A percentile compares a stretch with the other conserved stretches of the same genome.
phyloP scores from a whole-genome alignment of 2,888 invertebrate genomes.

The Mactromeris polynyma region DNA sequence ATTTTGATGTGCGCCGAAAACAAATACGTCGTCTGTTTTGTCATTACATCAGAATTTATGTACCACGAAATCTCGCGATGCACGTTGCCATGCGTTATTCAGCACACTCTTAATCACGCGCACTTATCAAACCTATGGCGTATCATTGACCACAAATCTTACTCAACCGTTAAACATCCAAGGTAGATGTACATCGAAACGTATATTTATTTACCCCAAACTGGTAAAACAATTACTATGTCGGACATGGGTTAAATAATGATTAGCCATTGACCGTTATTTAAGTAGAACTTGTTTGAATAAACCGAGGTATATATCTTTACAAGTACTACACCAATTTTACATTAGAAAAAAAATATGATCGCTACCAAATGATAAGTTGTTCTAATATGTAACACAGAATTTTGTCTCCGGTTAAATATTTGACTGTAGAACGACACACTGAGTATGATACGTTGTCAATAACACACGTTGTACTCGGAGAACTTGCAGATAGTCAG shows the following conservation, averaged over 20 bases:
- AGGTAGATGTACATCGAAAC: background rate
- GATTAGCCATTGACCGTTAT: background rate
- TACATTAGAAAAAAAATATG: background rate
- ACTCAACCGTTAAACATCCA: background rate
- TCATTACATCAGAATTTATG: conserved; percentile 3
- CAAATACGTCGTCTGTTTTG: background rate
- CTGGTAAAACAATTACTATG: background rate
- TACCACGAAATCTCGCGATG: background rate
- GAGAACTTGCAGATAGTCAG: too few relatives aligned
- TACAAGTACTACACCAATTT: background rate
- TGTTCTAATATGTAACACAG: background rate
- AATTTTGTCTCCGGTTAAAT: background rate
- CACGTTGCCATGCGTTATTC: background rate
- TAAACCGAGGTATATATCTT: background rate
- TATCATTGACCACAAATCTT: background rate
- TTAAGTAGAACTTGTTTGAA: background rate
- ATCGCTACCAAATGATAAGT: background rate
- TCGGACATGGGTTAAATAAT: background rate
- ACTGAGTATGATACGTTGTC: background rate
- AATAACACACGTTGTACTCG: too few relatives aligned
- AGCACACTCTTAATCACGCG: background rate
- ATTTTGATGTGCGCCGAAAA: background rate
- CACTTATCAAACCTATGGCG: background rate
- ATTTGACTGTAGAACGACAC: background rate
- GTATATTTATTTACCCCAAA: background rate